Conservation (phyloP, 2,113 vertebrate species). For the Tauraco erythrolophus region DNA sequence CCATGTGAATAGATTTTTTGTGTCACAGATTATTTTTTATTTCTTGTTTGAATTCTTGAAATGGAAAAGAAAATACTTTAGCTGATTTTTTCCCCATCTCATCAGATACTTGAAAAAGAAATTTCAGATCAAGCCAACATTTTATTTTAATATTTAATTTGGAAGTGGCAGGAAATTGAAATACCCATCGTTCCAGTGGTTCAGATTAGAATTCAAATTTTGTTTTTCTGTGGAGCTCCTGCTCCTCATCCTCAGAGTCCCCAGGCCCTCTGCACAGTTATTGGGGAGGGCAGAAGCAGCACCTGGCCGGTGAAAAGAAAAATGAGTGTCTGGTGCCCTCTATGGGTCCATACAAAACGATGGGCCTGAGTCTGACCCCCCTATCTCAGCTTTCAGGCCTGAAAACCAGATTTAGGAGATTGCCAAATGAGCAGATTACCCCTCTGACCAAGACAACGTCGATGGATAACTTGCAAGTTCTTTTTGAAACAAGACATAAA, state of each 20-base stretch:
- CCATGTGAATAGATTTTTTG: neutral
- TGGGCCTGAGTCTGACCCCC: neutral
- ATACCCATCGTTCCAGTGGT: neutral
- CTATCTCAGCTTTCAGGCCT: neutral
- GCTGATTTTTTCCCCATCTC: neutral
- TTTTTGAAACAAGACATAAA: neutral
- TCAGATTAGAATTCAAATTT: neutral
- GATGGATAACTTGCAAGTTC: neutral
- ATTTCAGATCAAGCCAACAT: neutral
- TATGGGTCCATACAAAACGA: neutral
- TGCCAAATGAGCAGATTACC: neutral
- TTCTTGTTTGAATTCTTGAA: neutral
- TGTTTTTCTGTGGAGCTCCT: neutral
- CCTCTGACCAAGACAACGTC: neutral
- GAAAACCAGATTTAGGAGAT: neutral
- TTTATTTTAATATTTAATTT: constrained; percentile 1
- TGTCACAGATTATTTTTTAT: neutral
- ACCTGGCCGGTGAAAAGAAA: constrained; percentile 25
- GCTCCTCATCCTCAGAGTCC: neutral
- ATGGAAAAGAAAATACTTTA: constrained; percentile 1
- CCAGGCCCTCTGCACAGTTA: neutral
- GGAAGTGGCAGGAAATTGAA: neutral
- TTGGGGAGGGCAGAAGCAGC: neutral
- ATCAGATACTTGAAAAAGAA: neutral
- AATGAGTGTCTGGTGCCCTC: constrained; percentile 68